Conservation (phyloP, 2,113 vertebrate species). For the Sitta europaea region DNA sequence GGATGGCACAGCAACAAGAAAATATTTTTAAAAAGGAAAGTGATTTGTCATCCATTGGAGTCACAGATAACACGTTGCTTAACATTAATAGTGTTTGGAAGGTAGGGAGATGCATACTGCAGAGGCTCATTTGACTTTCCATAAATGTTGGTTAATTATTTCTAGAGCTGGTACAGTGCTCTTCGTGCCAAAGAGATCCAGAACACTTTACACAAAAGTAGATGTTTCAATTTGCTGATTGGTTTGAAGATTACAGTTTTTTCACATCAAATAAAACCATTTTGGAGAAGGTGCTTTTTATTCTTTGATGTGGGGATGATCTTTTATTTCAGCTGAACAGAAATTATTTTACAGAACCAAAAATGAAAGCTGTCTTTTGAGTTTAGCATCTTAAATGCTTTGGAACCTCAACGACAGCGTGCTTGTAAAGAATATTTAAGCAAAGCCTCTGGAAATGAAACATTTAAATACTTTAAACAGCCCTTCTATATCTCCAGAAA, state of each 20-base stretch:
- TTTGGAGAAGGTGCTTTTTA: not conserved
- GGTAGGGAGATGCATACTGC: not conserved
- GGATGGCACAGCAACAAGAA: not conserved
- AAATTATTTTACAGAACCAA: not conserved
- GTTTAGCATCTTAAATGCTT: not conserved
- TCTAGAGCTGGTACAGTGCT: not conserved
- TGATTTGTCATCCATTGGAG: not conserved
- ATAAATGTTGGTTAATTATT: conserved; percentile 17
- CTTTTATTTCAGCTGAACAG: not conserved
- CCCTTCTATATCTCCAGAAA: not conserved
- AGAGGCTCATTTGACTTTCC: not conserved
- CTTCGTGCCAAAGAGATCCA: not conserved
- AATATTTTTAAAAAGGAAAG: not conserved
- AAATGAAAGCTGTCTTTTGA: not conserved
- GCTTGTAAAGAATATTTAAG: not conserved
- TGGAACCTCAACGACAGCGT: not conserved
- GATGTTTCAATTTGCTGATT: not conserved
- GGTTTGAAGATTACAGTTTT: not conserved
- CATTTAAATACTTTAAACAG: not conserved
- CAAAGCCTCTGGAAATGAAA: not conserved
- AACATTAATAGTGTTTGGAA: not conserved
- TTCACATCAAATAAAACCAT: not conserved
- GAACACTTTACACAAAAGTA: not conserved
- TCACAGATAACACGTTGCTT: not conserved
- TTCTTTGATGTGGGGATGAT: not conserved